Evolutionary conservation across 2,797 vertebrate species (phyloP).

Genomic region (Gambelia wislizenii): DNA sequence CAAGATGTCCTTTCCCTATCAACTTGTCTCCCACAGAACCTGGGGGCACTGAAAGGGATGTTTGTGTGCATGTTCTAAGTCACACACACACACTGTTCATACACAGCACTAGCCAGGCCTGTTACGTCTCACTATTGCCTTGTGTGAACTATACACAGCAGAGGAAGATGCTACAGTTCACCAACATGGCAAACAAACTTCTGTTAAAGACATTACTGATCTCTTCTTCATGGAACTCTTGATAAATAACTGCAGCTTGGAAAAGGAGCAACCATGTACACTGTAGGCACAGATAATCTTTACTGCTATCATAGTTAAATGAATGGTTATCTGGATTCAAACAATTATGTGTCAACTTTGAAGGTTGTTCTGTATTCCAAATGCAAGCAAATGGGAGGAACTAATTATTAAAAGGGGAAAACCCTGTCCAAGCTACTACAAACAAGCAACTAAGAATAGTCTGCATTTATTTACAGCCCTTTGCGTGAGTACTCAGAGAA

Average conservation of each 20-base stretch:
- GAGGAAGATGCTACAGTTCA: background rate
- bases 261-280: slow-evolving; percentile 6
- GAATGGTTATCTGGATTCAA: background rate
- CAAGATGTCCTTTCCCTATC: background rate
- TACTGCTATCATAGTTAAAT: background rate
- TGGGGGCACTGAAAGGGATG: background rate
- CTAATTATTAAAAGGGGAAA: background rate
- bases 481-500: background rate
- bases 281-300: slow-evolving; percentile 4
- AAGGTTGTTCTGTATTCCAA: background rate
- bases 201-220: too few relatives aligned
- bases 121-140: background rate
- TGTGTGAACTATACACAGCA: background rate
- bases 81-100: background rate
- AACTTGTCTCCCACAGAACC: background rate
- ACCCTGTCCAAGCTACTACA: background rate
- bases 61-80: too few relatives aligned
- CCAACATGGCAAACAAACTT: too few relatives aligned
- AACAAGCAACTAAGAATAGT: background rate
- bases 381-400: background rate
- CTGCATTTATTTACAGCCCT: slow-evolving; percentile 16
- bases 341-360: background rate
- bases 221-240: too few relatives aligned
- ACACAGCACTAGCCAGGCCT: background rate
- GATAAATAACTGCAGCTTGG: background rate